Evolutionary conservation across 2,888 invertebrate genomes (phyloP).

Genomic region (Acrobasis repandana): DNA sequence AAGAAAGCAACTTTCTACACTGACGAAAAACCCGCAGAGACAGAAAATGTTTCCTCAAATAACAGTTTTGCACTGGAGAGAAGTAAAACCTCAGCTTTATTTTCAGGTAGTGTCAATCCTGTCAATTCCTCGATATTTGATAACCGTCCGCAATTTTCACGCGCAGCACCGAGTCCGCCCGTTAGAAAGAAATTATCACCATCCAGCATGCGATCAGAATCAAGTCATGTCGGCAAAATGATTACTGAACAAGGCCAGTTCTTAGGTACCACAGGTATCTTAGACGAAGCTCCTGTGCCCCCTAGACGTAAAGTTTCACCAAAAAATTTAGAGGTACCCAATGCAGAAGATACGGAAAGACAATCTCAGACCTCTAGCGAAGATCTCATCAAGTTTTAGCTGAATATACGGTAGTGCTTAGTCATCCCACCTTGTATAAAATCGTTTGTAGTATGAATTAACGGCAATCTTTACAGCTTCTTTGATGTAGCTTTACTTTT

Average conservation of each 20-base stretch:
- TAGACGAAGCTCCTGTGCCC: conserved; percentile 64
- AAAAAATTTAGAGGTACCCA: conserved; percentile 46
- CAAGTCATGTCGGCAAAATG: conserved; percentile 45
- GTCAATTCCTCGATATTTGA: conserved; percentile 68
- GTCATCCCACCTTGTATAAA: conserved; percentile 43
- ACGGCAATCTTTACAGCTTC: neutral
- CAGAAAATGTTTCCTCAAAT: conserved; percentile 41
- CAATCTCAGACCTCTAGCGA: conserved; percentile 46
- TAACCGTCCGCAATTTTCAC: conserved; percentile 62
- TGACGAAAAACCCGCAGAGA: conserved; percentile 42
- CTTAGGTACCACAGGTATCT: conserved; percentile 58
- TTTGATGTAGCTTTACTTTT: no score
- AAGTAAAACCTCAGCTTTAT: conserved; percentile 68
- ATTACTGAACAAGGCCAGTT: conserved; percentile 58
- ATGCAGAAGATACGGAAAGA: conserved; percentile 36
- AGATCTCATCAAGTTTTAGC: conserved; percentile 74
- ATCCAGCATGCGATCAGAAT: conserved; percentile 45
- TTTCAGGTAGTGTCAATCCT: conserved; percentile 52
- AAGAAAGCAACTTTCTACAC: conserved; percentile 69
- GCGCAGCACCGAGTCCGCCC: conserved; percentile 76
- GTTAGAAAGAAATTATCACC: conserved; percentile 69
- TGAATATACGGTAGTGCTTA: conserved; percentile 23
- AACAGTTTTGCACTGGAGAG: conserved; percentile 60
- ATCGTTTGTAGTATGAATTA: neutral
- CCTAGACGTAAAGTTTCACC: conserved; percentile 71